Evolutionary conservation across 2,888 invertebrate genomes (phyloP), one percentile per base, ranked within the genome.

Genomic region (Pilophorus perplexus): DNA sequence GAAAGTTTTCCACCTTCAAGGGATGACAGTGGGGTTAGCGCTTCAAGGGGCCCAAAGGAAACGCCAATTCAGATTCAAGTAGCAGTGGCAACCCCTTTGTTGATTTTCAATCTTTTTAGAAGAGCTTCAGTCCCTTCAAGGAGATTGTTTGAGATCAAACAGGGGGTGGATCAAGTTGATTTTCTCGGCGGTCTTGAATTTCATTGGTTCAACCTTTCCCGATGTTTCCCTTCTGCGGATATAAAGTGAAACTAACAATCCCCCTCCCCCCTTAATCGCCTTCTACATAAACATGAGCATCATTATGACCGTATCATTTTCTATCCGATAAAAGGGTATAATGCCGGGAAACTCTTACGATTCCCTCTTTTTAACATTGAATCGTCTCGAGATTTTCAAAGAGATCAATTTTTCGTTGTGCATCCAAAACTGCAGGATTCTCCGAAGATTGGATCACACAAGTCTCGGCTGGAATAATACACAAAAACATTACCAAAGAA

Each of bases 21-120:
- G n/a, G n/a, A n/a, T n/a, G n/a, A n/a, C n/a, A n/a, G n/a, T n/a
- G n/a, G 33, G 33, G 33, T 33, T 33, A 6, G 33, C 6, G 6
- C 33, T 33, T 33, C 33, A 12, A 33, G 33, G 33, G 33, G 33
- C 6, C 6, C 33, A 33, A 33, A 12, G 33, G 16, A 52, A 52
- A 52, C 52, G 28, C 52, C 52, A 52, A 52, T 52, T 52, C 52
- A 52, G 25, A 52, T 52, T 52, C 52, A 52, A 52, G 52, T 2
- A 28, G 52, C 52, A 28, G 52, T 25, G 52, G 52, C 27, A 10
- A 28, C 14, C 52, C 52, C 52, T 52, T 52, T 52, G 52, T 52
- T 52, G 52, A 52, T 52, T 52, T 52, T 52, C 52, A 52, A 52
- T 52, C 52, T 52, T 52, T 46, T 52, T 52, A 52, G 52, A 52